These are phyloP conservation scores for Halcyon chelicuti DNA, from an alignment of 2,797 vertebrate genomes.

Conservation along the genomic window DNA sequence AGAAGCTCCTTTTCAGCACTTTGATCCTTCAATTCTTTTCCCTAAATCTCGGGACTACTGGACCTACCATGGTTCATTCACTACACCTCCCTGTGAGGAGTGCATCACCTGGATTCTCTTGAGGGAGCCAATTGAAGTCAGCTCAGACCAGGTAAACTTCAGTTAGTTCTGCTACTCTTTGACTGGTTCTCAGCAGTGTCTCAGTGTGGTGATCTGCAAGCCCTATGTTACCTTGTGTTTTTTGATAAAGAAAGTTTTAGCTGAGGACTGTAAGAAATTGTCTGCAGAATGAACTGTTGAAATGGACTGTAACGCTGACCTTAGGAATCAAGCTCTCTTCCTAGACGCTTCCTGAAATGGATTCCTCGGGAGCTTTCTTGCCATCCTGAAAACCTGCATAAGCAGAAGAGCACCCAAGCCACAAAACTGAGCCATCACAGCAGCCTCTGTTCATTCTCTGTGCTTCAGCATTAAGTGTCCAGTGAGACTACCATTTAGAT, in stretches of 20 bases:
- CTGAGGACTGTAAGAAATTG: neutral
- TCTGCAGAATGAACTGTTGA: neutral
- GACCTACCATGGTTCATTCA: slow-evolving; percentile 94
- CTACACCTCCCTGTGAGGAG: slow-evolving; percentile 93
- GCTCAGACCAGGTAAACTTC: slow-evolving; percentile 86
- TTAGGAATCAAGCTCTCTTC: neutral
- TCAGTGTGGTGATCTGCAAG: neutral
- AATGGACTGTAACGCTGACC: neutral
- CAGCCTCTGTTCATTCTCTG: neutral
- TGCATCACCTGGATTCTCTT: slow-evolving; percentile 95
- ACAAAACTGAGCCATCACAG: neutral
- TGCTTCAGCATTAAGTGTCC: neutral
- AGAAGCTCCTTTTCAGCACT: slow-evolving; percentile 86
- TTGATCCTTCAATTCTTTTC: slow-evolving; percentile 89
- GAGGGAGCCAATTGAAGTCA: slow-evolving; percentile 88
- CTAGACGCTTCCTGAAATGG: neutral
- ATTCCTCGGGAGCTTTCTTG: neutral
- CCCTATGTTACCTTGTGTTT: neutral
- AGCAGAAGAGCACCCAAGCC: neutral
- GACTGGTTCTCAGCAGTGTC: neutral
- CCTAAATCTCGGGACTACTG: slow-evolving; percentile 91
- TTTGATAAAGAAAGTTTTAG: neutral
- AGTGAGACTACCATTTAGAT: neutral
- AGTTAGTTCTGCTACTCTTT: neutral
- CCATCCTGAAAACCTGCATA: neutral